Base-by-base conservation (phyloP, 92 coral and sea anemone species). In the Porites cylindrica region DNA sequence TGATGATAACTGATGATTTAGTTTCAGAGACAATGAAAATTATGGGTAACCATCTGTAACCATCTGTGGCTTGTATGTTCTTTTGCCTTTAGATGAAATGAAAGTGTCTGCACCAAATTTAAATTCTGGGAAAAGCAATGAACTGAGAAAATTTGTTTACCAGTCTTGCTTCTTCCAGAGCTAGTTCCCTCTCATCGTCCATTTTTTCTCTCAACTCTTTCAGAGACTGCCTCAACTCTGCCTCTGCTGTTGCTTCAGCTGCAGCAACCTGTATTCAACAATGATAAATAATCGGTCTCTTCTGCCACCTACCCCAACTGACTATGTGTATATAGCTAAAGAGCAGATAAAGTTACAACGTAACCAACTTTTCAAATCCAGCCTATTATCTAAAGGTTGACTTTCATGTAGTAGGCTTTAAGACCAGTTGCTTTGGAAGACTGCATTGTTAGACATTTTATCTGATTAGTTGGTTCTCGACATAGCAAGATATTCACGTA, bases 81-180 rank as follows among this genome's bases (percentile, higher is more conserved):
- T 38, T 4, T 56, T 56, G 61, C 61, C 61, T 56, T 56, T 56
- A 3, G 12, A 54, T 54, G 1, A 10, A 56, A 56, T 38, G 5
- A 38, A 38, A 38, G 7, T 38, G 47, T 56, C 12, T 56, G 3
- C 11, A 56, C 4, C 61, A 56, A 10, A 12, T 10, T 10, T 10
- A 10, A 10, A 56, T 56, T 56, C 12, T 10, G 17, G 21, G 18
- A 62, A 62, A 62, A 62, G 19, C 61, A 17, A 14, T 18, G 20
- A 62, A 4, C 66, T 62, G 2, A 24, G 20, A 10, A 51, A 24
- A 6, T 23, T 59, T 56, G 61, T 12, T 51, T 80, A 97, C 99
- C 91, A 88, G 88, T 79, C 98, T 86, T 11, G 98, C 98, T 82
- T 97, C 95, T 23, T 97, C 96, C 81, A 97, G 73, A 12, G 94